Percentiles rank a stretch among this genome's conserved stretches.
Conservation (phyloP, 2,888 invertebrate species). For the Ectobius pallidus region DNA sequence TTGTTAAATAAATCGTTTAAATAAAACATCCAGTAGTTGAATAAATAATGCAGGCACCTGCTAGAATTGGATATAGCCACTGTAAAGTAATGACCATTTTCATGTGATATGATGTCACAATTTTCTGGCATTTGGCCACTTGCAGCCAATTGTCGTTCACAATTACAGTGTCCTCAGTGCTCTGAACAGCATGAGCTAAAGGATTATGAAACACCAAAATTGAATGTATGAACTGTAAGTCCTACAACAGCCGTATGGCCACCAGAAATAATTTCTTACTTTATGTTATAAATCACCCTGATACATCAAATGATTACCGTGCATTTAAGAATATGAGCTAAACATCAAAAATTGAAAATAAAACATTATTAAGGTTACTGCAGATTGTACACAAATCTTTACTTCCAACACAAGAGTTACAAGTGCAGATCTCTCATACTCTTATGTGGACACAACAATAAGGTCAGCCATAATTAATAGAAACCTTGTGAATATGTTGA, state of each 20-base stretch:
- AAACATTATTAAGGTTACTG: background rate
- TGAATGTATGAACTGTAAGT: background rate
- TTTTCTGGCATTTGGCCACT: background rate
- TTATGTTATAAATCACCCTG: background rate
- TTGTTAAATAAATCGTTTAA: no score
- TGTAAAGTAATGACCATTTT: background rate
- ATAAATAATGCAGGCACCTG: no score
- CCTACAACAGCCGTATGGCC: background rate
- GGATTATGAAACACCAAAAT: background rate
- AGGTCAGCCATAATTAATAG: background rate
- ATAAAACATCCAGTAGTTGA: no score
- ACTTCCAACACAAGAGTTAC: background rate
- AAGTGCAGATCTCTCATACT: background rate
- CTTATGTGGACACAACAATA: constrained; percentile 19
- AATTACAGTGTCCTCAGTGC: background rate
- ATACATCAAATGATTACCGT: background rate
- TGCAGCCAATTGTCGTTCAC: background rate
- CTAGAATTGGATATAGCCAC: background rate
- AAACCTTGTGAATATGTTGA: no score
- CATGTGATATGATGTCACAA: background rate
- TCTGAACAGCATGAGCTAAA: background rate
- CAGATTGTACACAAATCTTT: background rate
- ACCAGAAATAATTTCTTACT: background rate
- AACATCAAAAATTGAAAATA: background rate
- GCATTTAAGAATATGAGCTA: background rate